Base-by-base conservation (phyloP, 2,797 vertebrate genomes). In the Ficedula albicollis region DNA sequence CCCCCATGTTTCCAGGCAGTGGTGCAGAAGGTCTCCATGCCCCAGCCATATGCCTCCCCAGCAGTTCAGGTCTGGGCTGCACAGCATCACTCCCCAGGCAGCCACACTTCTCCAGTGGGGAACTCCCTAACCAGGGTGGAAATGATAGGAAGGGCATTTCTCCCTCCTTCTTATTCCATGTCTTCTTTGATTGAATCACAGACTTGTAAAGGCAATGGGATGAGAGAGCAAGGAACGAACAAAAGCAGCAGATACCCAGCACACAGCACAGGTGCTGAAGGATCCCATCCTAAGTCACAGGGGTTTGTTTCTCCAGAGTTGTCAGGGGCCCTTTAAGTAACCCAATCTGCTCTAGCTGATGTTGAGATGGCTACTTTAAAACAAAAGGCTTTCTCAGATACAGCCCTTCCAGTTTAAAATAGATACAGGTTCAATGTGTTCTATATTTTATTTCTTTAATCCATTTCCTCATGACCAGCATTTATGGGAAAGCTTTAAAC, bases 391-490 rank as follows among this genome's bases (percentile, higher is more conserved):
- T 80, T 93, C 84, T 93, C 8, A 38, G 68, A 83, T 76, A 52
- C 95, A 98, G 97, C 93, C 95, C 89, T 94, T 91, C 8, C 41
- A 82, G 88, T 96, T 96, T 97, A 93, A 96, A 96, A 96, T 76
- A 96, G 91, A 97, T 96, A 97, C 96, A 87, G 94, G 96, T 96
- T 94, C 52, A 92, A 90, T 66, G 1, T 97, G 97, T 96, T 97
- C 95, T 94, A 75, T 88, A 93, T 95, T 97, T 97, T 94, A 73
- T 66, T 96, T 96, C 92, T 97, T 88, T 97, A 97, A 93, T 95
- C 94, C 41, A 74, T 95, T 97, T 98, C 97, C 95, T 97, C 95
- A 97, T 97, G 95, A 95, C 72, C 80, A 76, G 23, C n/a, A 84
- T 82, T 96, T 94, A 94, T 46, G 68, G 88, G 95, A 97, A 97